Evolutionary conservation across 1,140 invertebrate genomes (phyloP), one percentile per base, ranked within the genome.

Genomic region (Drosophila malerkotliana): DNA sequence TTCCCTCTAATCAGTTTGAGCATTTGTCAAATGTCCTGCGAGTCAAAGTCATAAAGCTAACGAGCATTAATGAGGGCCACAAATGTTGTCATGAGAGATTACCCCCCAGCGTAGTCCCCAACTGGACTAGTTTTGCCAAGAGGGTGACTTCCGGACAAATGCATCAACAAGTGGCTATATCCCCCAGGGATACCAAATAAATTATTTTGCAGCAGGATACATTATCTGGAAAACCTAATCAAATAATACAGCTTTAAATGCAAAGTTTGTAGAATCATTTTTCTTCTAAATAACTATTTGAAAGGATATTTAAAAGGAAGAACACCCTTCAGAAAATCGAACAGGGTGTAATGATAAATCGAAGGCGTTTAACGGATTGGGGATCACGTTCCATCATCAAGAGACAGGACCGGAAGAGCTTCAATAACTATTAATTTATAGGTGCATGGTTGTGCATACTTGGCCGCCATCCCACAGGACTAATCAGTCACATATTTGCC

Each of bases 401-500:
- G 37, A 57, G 32, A 15, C 30, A 32, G 26, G 26, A 14, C n/a
- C 26, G 44, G 63, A 69, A 68, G 63, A 32, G 14, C 66, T 32
- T 49, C 54, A 51, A 60, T 47, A 71, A 52, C 30, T 28, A 28
- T 21, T 60, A 45, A 45, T 58, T 72, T 60, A 44, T 52, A 37
- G 68, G 37, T 71, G 68, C 68, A 71, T 72, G 30, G 47, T 32
- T 21, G 8, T 54, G 66, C 68, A 62, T 74, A 47, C 18, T 48
- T 54, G 71, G 72, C 18, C 47, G 72, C 26, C 47, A 41, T 54
- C 71, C 58, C 60, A 34, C 32, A 41, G 62, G 58, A 71, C 81
- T 87, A 82, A 87, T 88, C 83, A 87, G 78, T 79, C 74, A 73
- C 71, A 88, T 87, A 88, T 87, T 88, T 76, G 74, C 64, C 66